Conservation (phyloP, 1,140 invertebrate genomes). For the Drosophila hydei region DNA sequence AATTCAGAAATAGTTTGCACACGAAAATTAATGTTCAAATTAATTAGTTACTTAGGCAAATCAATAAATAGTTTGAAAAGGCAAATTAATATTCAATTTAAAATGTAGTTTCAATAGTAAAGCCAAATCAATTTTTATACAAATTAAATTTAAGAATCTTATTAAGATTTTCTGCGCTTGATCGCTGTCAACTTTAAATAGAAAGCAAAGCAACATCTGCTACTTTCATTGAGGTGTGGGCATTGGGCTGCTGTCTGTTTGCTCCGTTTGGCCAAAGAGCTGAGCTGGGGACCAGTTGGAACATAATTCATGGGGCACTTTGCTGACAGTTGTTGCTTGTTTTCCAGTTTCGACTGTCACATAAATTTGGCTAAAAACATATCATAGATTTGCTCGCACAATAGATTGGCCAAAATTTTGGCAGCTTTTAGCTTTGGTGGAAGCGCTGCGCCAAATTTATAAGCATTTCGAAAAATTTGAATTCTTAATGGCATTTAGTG, state of each 20-base stretch:
- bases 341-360: constrained; percentile 75
- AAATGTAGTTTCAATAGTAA: too few relatives aligned
- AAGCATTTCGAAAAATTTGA: constrained; percentile 68
- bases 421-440: constrained; percentile 8
- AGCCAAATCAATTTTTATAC: too few relatives aligned
- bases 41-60: too few relatives aligned
- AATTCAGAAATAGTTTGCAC: too few relatives aligned
- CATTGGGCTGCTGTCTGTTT: not conserved
- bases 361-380: constrained; percentile 68
- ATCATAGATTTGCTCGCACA: constrained; percentile 26
- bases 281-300: constrained; percentile 11
- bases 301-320: constrained; percentile 73
- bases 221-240: constrained; percentile 25
- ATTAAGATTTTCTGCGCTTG: not conserved
- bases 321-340: constrained; percentile 75
- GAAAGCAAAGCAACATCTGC: constrained; percentile 15
- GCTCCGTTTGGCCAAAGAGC: constrained; percentile 12
- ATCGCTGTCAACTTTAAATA: constrained; percentile 7
- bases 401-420: constrained; percentile 26
- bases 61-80: too few relatives aligned
- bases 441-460: constrained; percentile 47
- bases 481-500: constrained; percentile 79
- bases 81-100: constrained; percentile 12
- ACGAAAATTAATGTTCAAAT: too few relatives aligned
- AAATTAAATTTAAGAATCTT: too few relatives aligned